Conservation (phyloP, 1,140 invertebrate genomes). For the Drosophila lini region DNA sequence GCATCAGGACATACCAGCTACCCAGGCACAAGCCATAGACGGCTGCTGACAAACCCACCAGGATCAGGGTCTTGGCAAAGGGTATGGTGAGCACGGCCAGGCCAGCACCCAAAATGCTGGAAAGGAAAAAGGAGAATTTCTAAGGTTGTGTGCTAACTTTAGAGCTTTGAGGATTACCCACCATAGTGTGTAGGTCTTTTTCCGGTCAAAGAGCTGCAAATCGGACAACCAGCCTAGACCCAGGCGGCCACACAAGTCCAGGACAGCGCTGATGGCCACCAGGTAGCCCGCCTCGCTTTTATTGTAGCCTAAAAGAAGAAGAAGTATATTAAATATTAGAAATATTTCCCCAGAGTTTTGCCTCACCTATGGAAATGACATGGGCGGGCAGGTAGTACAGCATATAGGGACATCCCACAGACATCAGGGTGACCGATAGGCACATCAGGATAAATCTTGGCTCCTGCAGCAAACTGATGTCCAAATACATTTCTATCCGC, state of each 20-base stretch:
- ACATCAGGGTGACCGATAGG: conserved; percentile 90
- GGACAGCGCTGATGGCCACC: conserved; percentile 89
- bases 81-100: conserved; percentile 88
- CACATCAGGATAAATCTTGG: conserved; percentile 90
- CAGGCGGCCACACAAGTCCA: conserved; percentile 89
- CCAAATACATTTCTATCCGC: conserved; percentile 86
- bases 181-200: conserved; percentile 90
- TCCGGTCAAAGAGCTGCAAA: conserved; percentile 88
- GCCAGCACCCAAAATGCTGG: conserved; percentile 89
- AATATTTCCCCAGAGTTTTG: neutral
- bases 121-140: conserved; percentile 1
- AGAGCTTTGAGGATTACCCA: conserved; percentile 59
- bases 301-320: conserved; percentile 85
- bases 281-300: conserved; percentile 89
- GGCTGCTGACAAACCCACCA: conserved; percentile 86
- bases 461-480: conserved; percentile 88
- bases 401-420: conserved; percentile 90
- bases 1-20: conserved; percentile 90
- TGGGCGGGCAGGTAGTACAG: conserved; percentile 90
- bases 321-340: neutral
- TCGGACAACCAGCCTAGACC: conserved; percentile 90
- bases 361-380: conserved; percentile 86
- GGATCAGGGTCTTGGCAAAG: conserved; percentile 87
- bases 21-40: conserved; percentile 90
- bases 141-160: neutral